phyloP scores from a whole-genome alignment of 2,113 vertebrate genomes.

The Psittacula cyanocephala region DNA sequence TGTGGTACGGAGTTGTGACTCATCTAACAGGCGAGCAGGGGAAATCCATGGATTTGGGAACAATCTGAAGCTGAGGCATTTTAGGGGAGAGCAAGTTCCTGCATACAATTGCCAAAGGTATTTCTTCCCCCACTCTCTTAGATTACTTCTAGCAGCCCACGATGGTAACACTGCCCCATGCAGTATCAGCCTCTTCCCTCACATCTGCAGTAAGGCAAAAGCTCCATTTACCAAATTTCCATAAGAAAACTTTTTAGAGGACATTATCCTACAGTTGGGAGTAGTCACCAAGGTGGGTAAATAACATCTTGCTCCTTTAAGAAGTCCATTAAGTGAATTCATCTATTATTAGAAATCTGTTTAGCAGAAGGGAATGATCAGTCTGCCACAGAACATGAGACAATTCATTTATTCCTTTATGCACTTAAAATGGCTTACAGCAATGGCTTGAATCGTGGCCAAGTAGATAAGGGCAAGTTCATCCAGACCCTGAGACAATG shows the following conservation, averaged over 20 bases:
- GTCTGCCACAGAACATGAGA: not conserved
- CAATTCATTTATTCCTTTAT: constrained; percentile 27
- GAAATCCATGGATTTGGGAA: not conserved
- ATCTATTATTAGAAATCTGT: constrained; percentile 43
- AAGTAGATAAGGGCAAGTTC: constrained; percentile 93
- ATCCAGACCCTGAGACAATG: constrained; percentile 85
- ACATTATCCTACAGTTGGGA: not conserved
- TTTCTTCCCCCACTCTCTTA: not conserved
- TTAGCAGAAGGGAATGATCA: constrained; percentile 21
- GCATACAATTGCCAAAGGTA: not conserved
- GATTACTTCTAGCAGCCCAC: not conserved
- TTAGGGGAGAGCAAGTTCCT: not conserved
- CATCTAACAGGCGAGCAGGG: not conserved
- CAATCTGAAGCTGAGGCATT: not conserved
- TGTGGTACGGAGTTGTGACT: not conserved
- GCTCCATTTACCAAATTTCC: not conserved
- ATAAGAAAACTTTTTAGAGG: not conserved
- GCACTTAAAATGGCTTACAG: constrained; percentile 82
- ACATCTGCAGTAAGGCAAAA: not conserved
- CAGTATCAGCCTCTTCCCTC: not conserved
- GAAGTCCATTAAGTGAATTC: constrained; percentile 1
- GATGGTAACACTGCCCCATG: not conserved
- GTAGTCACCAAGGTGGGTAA: not conserved
- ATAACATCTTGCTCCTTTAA: not conserved
- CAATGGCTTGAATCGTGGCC: constrained; percentile 89